phyloP scores from a whole-genome alignment of 1,140 invertebrate genomes.

The Magallana angulata region DNA sequence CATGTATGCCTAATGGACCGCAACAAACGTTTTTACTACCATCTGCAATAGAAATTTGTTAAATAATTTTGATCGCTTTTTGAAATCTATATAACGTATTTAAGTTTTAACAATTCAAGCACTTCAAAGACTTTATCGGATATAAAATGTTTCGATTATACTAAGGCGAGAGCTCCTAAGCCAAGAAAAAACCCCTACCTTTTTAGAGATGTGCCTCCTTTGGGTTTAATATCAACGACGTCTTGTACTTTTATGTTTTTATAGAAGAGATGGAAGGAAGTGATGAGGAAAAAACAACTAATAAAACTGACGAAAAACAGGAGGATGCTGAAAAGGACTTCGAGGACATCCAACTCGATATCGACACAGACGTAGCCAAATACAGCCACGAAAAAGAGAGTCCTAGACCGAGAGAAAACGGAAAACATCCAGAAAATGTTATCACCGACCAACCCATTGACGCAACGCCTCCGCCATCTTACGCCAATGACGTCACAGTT shows the following conservation, averaged over 20 bases:
- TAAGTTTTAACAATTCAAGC: too few species aligned
- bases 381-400: not conserved
- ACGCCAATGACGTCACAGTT: slow-evolving; percentile 20
- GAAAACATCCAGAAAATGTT: not conserved
- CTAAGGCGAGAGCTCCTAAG: too few species aligned
- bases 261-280: not conserved
- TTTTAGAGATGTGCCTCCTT: too few species aligned
- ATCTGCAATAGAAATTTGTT: too few species aligned
- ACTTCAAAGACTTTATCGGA: too few species aligned
- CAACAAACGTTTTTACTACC: too few species aligned
- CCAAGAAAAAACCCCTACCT: too few species aligned
- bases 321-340: not conserved
- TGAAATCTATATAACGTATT: too few species aligned
- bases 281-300: not conserved
- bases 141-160: too few species aligned
- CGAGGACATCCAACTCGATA: slow-evolving; percentile 9
- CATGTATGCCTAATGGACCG: too few species aligned
- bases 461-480: not conserved
- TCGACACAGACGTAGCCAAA: not conserved
- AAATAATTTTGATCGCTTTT: too few species aligned
- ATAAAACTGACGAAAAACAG: not conserved
- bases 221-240: too few species aligned
- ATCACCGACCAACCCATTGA: not conserved
- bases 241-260: not conserved
- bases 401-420: not conserved